Conservation (phyloP, 64 coral and sea anemone genomes). For the Anthopleura sola region DNA sequence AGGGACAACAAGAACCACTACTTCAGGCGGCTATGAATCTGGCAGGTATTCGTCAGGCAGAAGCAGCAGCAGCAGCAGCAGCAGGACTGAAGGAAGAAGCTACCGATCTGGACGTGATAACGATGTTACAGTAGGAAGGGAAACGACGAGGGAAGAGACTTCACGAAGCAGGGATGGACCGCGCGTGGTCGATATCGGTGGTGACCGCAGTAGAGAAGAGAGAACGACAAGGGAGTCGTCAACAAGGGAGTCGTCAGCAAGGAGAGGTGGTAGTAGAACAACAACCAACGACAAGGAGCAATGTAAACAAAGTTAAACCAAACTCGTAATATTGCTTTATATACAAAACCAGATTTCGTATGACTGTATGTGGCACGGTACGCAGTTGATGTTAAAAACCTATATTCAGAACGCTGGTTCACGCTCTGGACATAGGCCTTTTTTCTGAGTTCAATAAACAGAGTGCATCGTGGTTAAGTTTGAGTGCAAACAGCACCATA, state of each 20-base stretch:
- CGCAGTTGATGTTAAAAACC: too few species aligned
- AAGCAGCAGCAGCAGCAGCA: neutral
- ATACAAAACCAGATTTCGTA: neutral
- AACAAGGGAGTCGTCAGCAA: neutral
- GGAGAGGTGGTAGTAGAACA: neutral
- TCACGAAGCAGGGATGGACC: neutral
- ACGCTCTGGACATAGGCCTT: too few species aligned
- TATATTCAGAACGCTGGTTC: too few species aligned
- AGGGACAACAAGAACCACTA: neutral
- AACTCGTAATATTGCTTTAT: neutral
- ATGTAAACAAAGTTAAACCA: neutral
- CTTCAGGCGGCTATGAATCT: neutral
- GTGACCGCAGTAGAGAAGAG: neutral
- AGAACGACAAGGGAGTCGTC: neutral
- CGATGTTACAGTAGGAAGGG: neutral
- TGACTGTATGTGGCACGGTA: neutral
- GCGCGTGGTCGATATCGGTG: neutral
- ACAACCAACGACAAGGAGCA: neutral
- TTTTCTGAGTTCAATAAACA: too few species aligned
- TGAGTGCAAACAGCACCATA: too few species aligned
- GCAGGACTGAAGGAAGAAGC: neutral
- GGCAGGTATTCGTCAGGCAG: neutral
- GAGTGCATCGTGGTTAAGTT: too few species aligned
- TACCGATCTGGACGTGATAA: constrained; percentile 2
- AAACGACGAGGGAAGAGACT: neutral